Evolutionary conservation across 1,140 invertebrate genomes (phyloP), one percentile per base, ranked within the genome.

Genomic region (Scaptodrosophila lebanonensis): DNA sequence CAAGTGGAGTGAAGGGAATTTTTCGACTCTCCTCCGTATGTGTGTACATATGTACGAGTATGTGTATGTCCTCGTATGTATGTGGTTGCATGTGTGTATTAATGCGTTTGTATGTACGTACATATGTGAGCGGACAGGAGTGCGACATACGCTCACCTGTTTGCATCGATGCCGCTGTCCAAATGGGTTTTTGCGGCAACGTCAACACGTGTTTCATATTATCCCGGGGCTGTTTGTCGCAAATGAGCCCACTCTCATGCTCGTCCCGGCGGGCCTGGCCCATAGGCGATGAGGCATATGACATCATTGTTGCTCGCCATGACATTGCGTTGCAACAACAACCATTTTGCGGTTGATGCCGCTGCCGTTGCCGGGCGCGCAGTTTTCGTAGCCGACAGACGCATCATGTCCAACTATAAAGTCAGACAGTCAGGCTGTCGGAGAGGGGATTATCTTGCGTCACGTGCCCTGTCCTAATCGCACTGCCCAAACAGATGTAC

Each of bases 171-270:
- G 12, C 12, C 8, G 18, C 13, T 48, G 44, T 36, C 35, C 39
- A 20, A 45, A 50, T 60, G 68, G 12, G 50, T 64, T 64, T 58
- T 64, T 79, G 73, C 33, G 73, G 72, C 75, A 72, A 57, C 63
- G 58, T 72, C 67, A 60, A 77, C 72, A 77, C 64, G 66, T 77
- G 72, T 77, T 79, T 65, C 52, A 50, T 50, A 65, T 48, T 63
- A 63, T 73, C 32, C 53, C 51, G 39, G 42, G 51, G 42, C 36
- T 27, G 47, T 33, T 45, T 47, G 32, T 45, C 25, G 17, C 48
- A 45, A 68, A 54, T 15, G 16, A 22, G 29, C 29, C 32, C 59
- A 18, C 35, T 48, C 36, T 47, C 59, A 27, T 11, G 2, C 25
- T 12, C 16, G 16, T 13, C 18, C 29, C 36, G 32, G 61, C 43